Percentiles rank a stretch among this genome's conserved stretches.
Evolutionary conservation across 2,888 invertebrate species (phyloP).

Genomic region (Lasioglossum vierecki): DNA sequence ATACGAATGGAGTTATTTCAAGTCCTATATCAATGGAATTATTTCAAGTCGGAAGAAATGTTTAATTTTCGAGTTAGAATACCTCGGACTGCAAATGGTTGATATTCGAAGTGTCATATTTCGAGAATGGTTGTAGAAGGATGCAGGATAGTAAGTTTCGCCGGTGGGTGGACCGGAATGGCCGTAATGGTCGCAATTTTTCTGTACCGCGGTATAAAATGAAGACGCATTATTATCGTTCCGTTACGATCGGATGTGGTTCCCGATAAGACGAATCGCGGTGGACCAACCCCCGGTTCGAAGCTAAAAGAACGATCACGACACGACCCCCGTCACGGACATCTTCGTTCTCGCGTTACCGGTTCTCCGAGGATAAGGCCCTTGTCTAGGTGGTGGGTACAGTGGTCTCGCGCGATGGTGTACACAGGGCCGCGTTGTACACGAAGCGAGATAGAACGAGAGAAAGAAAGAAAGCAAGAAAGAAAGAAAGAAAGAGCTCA

Average conservation of each 20-base stretch:
- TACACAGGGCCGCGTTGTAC: constrained; percentile 2
- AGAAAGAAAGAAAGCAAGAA: not conserved
- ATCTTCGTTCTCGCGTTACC: constrained; percentile 55
- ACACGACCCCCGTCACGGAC: constrained; percentile 21
- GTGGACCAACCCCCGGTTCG: not conserved
- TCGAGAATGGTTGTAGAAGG: not conserved
- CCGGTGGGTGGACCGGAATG: not conserved
- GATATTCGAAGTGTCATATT: not conserved
- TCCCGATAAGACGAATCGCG: not conserved
- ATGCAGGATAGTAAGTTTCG: not conserved
- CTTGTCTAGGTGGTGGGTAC: constrained; percentile 27
- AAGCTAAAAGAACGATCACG: not conserved
- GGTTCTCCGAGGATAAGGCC: constrained; percentile 8
- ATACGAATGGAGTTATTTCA: too few species aligned
- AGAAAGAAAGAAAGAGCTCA: not conserved
- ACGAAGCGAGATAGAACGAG: not conserved
- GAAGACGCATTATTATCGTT: constrained; percentile 4
- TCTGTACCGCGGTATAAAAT: not conserved
- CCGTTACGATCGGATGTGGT: not conserved
- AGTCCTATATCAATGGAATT: too few species aligned
- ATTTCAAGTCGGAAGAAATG: too few species aligned
- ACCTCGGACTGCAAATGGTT: too few species aligned
- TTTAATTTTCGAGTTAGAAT: too few species aligned
- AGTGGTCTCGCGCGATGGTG: constrained; percentile 5
- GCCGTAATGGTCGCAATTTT: constrained; percentile 1